These are phyloP conservation scores for Caenorhabditis macrosperma DNA, from an alignment of 2,888 invertebrate species.

Conservation along the genomic window DNA sequence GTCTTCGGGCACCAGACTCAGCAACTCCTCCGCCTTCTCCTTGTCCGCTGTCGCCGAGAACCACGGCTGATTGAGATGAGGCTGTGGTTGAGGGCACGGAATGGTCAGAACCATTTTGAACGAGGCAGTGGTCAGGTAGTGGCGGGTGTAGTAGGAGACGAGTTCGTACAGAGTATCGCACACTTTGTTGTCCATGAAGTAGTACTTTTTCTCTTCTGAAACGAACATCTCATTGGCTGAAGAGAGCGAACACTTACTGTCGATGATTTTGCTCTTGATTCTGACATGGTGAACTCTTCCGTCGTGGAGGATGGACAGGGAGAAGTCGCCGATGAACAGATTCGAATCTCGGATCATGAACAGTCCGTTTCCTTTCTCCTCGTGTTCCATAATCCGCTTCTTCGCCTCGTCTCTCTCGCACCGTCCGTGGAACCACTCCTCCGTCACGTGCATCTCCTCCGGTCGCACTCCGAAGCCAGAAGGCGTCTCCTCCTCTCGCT, in stretches of 20 bases:
- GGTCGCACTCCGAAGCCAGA: slow-evolving; percentile 76
- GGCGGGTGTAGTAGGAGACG: slow-evolving; percentile 78
- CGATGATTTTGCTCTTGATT: slow-evolving; percentile 74
- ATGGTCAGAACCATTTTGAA: slow-evolving; percentile 73
- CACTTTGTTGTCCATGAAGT: slow-evolving; percentile 77
- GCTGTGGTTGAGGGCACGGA: slow-evolving; percentile 80
- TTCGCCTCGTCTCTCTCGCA: slow-evolving; percentile 75
- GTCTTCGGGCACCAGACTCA: slow-evolving; percentile 87
- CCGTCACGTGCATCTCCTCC: slow-evolving; percentile 80
- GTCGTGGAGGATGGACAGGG: slow-evolving; percentile 90
- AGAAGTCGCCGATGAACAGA: slow-evolving; percentile 90
- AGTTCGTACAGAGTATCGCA: slow-evolving; percentile 80
- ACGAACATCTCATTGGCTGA: background rate
- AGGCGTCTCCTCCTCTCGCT: slow-evolving; percentile 68
- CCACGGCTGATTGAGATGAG: slow-evolving; percentile 79
- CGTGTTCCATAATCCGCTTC: slow-evolving; percentile 72
- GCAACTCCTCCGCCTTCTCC: slow-evolving; percentile 85
- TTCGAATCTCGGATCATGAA: slow-evolving; percentile 94
- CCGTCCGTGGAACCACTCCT: slow-evolving; percentile 80
- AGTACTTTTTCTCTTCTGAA: slow-evolving; percentile 78
- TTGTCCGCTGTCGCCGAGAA: slow-evolving; percentile 76
- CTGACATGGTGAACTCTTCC: slow-evolving; percentile 79
- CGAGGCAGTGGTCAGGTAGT: slow-evolving; percentile 68
- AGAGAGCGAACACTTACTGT: slow-evolving; percentile 65
- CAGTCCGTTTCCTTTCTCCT: slow-evolving; percentile 88